Conservation (phyloP, 2,888 invertebrate species). For the Andrena flavipes region DNA sequence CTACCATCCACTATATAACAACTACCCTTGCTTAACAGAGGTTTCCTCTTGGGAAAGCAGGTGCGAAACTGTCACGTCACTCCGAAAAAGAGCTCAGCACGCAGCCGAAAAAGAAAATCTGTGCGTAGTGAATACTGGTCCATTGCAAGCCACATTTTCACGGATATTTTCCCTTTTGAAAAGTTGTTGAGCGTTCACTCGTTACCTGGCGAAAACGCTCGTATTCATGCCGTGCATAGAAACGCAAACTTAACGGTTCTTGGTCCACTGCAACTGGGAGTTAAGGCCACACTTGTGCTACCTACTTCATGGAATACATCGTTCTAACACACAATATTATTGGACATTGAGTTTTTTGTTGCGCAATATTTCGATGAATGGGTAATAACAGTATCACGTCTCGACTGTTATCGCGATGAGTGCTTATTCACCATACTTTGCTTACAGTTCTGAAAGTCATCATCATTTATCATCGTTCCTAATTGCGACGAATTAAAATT, state of each 20-base stretch:
- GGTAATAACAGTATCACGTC: background rate
- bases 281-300: too few species aligned
- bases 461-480: background rate
- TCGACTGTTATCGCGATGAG: background rate
- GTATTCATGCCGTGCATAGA: too few species aligned
- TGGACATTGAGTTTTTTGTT: background rate
- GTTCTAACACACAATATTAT: background rate
- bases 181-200: too few species aligned
- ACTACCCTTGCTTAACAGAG: background rate
- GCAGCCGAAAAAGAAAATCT: too few species aligned
- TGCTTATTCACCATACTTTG: background rate
- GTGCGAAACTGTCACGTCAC: too few species aligned
- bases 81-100: too few species aligned
- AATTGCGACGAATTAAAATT: background rate
- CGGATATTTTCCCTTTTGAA: too few species aligned
- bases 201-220: too few species aligned
- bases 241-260: too few species aligned
- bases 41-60: background rate
- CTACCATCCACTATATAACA: slow-evolving; percentile 3
- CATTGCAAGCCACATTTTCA: too few species aligned
- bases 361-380: background rate
- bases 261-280: too few species aligned
- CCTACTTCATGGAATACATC: background rate
- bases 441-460: background rate
- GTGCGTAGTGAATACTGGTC: too few species aligned